Evolutionary conservation across 1,140 invertebrate species (phyloP).

Genomic region (Pseudoatta argentina): DNA sequence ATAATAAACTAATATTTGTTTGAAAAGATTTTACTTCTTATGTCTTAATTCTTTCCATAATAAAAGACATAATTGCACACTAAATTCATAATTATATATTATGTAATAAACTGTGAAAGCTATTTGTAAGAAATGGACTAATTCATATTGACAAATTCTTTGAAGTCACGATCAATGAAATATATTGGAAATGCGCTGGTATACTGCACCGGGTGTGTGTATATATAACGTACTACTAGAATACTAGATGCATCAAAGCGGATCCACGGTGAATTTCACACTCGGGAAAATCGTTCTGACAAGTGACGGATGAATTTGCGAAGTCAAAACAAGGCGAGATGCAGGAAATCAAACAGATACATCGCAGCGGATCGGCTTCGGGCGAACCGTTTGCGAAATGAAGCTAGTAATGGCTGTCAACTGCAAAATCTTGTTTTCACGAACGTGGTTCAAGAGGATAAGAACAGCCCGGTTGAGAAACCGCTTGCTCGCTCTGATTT

Average conservation of each 20-base stretch:
- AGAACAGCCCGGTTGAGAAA: slow-evolving; percentile 51
- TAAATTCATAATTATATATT: not conserved
- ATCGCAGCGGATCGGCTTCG: slow-evolving; percentile 39
- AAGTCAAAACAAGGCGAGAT: slow-evolving; percentile 44
- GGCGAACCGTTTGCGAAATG: slow-evolving; percentile 52
- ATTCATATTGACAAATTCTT: slow-evolving; percentile 26
- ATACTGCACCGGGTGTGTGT: slow-evolving; percentile 1
- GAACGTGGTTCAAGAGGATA: slow-evolving; percentile 46
- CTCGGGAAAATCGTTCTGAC: slow-evolving; percentile 54
- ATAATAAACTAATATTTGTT: not conserved
- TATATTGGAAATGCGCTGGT: slow-evolving; percentile 22
- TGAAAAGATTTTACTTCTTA: not conserved
- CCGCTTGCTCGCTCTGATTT: slow-evolving; percentile 48
- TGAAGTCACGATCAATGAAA: slow-evolving; percentile 39
- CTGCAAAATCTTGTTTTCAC: slow-evolving; percentile 62
- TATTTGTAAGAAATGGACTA: not conserved
- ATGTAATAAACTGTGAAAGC: not conserved
- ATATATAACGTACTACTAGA: slow-evolving; percentile 2
- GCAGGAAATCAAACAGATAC: slow-evolving; percentile 56
- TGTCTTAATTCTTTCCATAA: not conserved
- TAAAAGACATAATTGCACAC: not conserved
- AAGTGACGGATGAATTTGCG: slow-evolving; percentile 51
- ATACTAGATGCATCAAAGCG: slow-evolving; percentile 36
- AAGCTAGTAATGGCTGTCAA: slow-evolving; percentile 61
- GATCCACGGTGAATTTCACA: slow-evolving; percentile 42